Percentiles rank a stretch among this genome's conserved stretches.
Conservation (phyloP, 2,888 invertebrate species). For the Eupeodes latifasciatus region DNA sequence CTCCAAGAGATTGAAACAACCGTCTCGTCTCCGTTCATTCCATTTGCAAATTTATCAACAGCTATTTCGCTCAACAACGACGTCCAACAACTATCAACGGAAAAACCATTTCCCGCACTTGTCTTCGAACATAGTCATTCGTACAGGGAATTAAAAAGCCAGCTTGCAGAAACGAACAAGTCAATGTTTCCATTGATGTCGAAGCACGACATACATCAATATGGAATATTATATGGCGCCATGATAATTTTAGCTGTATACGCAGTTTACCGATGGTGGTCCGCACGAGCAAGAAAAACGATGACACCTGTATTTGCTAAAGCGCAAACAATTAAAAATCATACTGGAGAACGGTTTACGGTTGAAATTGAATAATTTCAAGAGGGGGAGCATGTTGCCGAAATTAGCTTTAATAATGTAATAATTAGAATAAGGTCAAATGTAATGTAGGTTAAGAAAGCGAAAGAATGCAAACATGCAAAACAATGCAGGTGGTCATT, state of each 20-base stretch:
- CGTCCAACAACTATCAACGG: not conserved
- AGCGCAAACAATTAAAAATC: not conserved
- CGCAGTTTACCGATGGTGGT: not conserved
- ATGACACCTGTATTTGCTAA: not conserved
- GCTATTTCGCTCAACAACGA: not conserved
- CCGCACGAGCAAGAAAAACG: not conserved
- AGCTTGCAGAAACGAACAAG: no score
- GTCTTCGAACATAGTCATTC: not conserved
- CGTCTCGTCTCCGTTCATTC: no score
- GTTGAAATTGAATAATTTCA: not conserved
- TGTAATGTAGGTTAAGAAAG: no score
- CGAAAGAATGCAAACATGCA: no score
- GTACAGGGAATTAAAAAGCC: not conserved
- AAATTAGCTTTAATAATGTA: not conserved
- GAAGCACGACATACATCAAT: no score
- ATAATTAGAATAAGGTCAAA: no score
- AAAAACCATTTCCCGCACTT: conserved; percentile 3
- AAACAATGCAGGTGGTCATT: no score
- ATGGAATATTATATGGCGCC: no score
- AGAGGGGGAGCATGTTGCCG: not conserved
- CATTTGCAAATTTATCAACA: no score
- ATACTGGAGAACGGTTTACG: not conserved
- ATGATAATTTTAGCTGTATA: not conserved
- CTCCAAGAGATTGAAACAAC: no score
- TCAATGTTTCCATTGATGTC: no score